Evolutionary conservation across 2,797 vertebrate genomes (phyloP).

Genomic region (Muscicapa striata): DNA sequence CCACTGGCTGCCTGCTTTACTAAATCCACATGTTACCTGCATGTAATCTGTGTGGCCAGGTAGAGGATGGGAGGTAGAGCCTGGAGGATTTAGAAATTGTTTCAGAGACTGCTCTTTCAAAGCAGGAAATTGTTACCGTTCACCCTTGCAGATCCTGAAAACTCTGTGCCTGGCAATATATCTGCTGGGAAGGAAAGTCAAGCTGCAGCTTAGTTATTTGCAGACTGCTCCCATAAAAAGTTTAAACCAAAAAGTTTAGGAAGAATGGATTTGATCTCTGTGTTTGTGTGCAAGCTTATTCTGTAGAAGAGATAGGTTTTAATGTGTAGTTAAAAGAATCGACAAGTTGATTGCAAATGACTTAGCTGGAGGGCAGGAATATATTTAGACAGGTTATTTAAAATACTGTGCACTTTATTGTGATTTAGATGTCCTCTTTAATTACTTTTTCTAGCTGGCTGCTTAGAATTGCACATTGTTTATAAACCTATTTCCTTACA

Average conservation of each 20-base stretch:
- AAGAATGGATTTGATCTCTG: neutral
- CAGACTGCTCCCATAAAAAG: neutral
- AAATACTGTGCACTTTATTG: conserved; percentile 54
- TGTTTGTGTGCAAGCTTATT: neutral
- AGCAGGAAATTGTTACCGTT: neutral
- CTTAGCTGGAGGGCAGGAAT: neutral
- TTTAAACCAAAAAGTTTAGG: neutral
- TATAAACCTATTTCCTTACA: conserved; percentile 35
- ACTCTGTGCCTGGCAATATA: neutral
- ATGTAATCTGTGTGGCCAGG: neutral
- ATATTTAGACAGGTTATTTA: conserved; percentile 33
- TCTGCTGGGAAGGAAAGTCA: neutral
- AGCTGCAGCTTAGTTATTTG: neutral
- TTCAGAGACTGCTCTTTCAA: neutral
- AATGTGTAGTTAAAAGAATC: conserved; percentile 5
- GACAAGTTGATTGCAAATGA: neutral
- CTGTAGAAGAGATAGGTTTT: neutral
- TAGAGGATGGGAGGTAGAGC: neutral
- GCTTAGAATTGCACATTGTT: conserved; percentile 37
- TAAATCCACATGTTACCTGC: fast-evolving
- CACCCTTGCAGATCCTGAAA: neutral
- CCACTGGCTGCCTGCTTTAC: neutral
- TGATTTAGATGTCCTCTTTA: conserved; percentile 73
- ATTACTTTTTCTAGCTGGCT: conserved; percentile 74
- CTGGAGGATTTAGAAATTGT: neutral